Evolutionary conservation across 1,140 invertebrate species (phyloP).

Genomic region (Trachelipus rathkii): DNA sequence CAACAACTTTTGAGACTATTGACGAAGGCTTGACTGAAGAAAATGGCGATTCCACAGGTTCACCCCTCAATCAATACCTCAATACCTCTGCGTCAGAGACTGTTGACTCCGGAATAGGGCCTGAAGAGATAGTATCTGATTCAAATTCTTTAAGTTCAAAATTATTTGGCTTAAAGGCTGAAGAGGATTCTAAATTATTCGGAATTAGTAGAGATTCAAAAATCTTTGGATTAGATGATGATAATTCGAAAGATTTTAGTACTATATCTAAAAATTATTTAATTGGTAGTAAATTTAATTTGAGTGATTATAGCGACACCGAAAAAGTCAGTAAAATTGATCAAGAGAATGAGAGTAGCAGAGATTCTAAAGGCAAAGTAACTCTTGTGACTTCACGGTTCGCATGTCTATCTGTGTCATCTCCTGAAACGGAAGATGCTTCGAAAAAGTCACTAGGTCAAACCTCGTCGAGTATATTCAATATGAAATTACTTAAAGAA

Average conservation of each 20-base stretch:
- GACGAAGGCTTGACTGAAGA: constrained; percentile 34
- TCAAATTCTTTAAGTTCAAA: constrained; percentile 36
- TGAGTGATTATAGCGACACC: neutral
- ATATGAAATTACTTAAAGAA: constrained; percentile 42
- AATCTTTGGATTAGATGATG: constrained; percentile 16
- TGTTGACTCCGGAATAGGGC: constrained; percentile 44
- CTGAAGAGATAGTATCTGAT: constrained; percentile 43
- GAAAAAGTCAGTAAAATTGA: constrained; percentile 5
- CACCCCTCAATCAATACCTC: constrained; percentile 27
- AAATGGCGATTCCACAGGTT: constrained; percentile 29
- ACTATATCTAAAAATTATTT: constrained; percentile 18
- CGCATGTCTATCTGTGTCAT: constrained; percentile 40
- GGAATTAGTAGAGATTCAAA: neutral
- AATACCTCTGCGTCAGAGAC: constrained; percentile 42
- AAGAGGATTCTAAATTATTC: constrained; percentile 32
- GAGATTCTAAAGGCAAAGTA: constrained; percentile 25
- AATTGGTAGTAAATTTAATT: neutral
- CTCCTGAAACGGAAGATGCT: constrained; percentile 34
- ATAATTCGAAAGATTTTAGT: constrained; percentile 22
- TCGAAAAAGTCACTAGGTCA: neutral
- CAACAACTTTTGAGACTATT: constrained; percentile 44
- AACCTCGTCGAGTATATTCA: constrained; percentile 26
- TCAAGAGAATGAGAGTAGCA: neutral
- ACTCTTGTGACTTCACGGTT: constrained; percentile 44
- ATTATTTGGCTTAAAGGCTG: constrained; percentile 37